Conservation (phyloP, 1,140 invertebrate genomes). For the Diorhabda carinulata region DNA sequence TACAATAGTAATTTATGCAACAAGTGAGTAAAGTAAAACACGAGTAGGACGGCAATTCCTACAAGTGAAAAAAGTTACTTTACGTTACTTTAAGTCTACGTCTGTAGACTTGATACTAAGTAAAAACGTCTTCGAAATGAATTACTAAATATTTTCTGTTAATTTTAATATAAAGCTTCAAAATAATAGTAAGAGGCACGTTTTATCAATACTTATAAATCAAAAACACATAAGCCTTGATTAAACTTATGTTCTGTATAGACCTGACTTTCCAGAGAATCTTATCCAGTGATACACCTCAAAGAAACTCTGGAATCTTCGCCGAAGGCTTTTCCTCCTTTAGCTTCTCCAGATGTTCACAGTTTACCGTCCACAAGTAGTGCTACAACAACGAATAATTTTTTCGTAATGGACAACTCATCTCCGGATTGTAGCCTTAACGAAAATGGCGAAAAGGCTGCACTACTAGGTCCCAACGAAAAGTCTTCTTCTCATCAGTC, state of each 20-base stretch:
- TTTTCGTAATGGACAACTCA: constrained; percentile 11
- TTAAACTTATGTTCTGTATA: constrained; percentile 6
- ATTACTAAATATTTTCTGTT: too few species aligned
- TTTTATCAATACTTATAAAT: too few species aligned
- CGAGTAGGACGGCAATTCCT: too few species aligned
- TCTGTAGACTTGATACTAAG: too few species aligned
- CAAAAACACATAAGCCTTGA: neutral
- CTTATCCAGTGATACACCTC: constrained; percentile 55
- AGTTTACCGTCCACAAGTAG: constrained; percentile 58
- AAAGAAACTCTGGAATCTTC: constrained; percentile 41
- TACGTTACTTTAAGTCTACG: too few species aligned
- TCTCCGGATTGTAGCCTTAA: constrained; percentile 60
- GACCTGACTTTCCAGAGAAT: constrained; percentile 48
- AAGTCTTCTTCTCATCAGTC: constrained; percentile 61
- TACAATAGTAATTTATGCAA: too few species aligned
- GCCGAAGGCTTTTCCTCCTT: constrained; percentile 52
- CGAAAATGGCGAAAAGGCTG: constrained; percentile 59
- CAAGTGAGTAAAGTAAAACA: too few species aligned
- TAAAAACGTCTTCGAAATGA: too few species aligned
- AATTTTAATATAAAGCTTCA: too few species aligned
- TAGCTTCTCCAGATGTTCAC: constrained; percentile 58
- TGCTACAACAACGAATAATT: constrained; percentile 53
- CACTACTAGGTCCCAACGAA: constrained; percentile 42
- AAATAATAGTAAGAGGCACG: too few species aligned
- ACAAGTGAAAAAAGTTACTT: too few species aligned